Evolutionary conservation across 2,797 vertebrate genomes (phyloP), one percentile per base, ranked within the genome.

Genomic region (Ciconia nigra): DNA sequence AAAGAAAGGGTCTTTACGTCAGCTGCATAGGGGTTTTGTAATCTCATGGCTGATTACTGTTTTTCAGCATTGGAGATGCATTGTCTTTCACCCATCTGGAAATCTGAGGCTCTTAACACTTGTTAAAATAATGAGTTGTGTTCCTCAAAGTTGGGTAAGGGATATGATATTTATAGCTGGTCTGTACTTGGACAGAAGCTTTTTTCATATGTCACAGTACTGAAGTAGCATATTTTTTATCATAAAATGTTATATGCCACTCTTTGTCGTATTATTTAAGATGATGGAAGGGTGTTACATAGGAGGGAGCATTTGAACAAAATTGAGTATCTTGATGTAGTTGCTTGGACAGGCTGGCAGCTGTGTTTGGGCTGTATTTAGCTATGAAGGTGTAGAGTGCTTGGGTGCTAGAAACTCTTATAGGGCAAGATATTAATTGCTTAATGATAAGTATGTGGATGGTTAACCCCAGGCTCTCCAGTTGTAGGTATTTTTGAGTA

Each of bases 241-340:
- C 82, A 81, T 83, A 33, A 87, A 90, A 91, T 35, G 58, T 78
- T 91, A 55, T 10, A 15, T 89, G 61, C 62, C 52, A 19, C 52
- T 65, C 79, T 49, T 67, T 5, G 8, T 86, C 5, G 1, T 90
- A 94, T 91, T 96, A 91, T 87, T 96, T 79, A 88, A 79, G 92
- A 90, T 97, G 96, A 95, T 96, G 90, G 96, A 96, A 93, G 93
- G 93, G 94, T 95, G 94, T 96, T 94, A 69, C 65, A 83, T 83
- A 88, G 93, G 16, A 85, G 83, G 92, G 85, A 87, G 51, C 83
- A 9, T 71, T 77, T 76, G 80, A 90, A 76, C 83, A 61, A 87
- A 93, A 61, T 15, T 0, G 10, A 63, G 17, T 78, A 2, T 74
- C 65, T 88, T 26, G 35, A 15, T 94, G 79, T 54, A 69, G 85